Percentiles rank a stretch among this genome's conserved stretches.
phyloP scores from a whole-genome alignment of 2,797 vertebrate genomes.

The Sparus aurata region DNA sequence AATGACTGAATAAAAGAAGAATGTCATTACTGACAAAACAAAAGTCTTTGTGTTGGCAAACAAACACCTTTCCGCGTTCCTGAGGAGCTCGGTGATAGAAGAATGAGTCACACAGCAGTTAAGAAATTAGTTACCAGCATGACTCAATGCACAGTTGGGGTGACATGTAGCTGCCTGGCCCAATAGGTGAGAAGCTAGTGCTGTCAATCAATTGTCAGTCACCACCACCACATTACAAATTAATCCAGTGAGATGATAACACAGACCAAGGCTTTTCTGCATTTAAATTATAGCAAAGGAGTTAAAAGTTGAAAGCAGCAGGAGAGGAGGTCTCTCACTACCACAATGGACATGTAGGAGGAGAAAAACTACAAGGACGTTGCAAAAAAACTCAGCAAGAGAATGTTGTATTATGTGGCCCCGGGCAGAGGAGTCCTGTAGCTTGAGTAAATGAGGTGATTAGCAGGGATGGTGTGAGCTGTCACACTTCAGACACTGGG shows the following conservation, averaged over 20 bases:
- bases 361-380: conserved; percentile 49
- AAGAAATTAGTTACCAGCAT: conserved; percentile 65
- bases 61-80: conserved; percentile 46
- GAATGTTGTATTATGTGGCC: conserved; percentile 69
- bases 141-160: conserved; percentile 44
- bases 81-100: conserved; percentile 31
- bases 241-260: conserved; percentile 48
- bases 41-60: conserved; percentile 15
- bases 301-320: conserved; percentile 42
- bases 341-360: conserved; percentile 13
- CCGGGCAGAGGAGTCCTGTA: conserved; percentile 69
- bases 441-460: conserved; percentile 81
- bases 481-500: conserved; percentile 76
- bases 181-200: conserved; percentile 47
- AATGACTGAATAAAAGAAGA: conserved; percentile 4
- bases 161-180: conserved; percentile 68
- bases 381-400: conserved; percentile 64
- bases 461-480: conserved; percentile 80
- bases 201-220: conserved; percentile 74
- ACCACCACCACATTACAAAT: conserved; percentile 37
- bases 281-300: conserved; percentile 41
- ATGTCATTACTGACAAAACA: conserved; percentile 12
- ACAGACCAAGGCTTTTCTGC: conserved; percentile 8
- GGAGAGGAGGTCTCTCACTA: conserved; percentile 2
- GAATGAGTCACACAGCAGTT: conserved; percentile 67